A percentile compares a stretch with the other conserved stretches of the same genome.
Evolutionary conservation across 2,113 vertebrate genomes (phyloP).

Genomic region (Calyptommatus sinebrachiatus): DNA sequence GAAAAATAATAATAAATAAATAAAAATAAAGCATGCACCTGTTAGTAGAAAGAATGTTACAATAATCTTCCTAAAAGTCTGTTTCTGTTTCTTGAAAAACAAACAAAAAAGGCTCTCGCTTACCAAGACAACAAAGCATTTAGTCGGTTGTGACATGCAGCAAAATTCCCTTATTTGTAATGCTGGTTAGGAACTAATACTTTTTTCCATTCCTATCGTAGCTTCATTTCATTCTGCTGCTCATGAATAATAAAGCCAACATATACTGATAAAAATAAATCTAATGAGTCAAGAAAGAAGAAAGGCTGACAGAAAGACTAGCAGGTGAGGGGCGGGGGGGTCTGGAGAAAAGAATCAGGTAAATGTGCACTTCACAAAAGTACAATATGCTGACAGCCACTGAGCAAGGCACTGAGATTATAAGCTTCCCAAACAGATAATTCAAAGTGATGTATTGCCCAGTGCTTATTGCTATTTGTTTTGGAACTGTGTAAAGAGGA

Average conservation of each 20-base stretch:
- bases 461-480: neutral
- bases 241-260: conserved; percentile 4
- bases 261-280: conserved; percentile 30
- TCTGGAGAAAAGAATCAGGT: neutral
- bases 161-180: conserved; percentile 31
- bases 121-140: conserved; percentile 32
- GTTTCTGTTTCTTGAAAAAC: neutral
- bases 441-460: neutral
- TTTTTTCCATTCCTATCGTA: conserved; percentile 22
- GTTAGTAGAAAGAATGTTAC: neutral
- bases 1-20: too few relatives aligned
- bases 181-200: neutral
- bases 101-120: conserved; percentile 40
- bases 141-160: conserved; percentile 15
- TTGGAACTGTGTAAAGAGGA: neutral
- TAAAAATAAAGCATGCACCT: too few relatives aligned
- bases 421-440: conserved; percentile 3
- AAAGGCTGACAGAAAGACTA: neutral
- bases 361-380: neutral
- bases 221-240: conserved; percentile 25
- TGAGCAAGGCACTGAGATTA: conserved; percentile 25
- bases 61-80: neutral
- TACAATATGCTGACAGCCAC: neutral
- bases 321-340: neutral
- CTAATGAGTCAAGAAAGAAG: conserved; percentile 18